Evolutionary conservation across 2,113 vertebrate genomes (phyloP).

Genomic region (Nyctereutes procyonoides): DNA sequence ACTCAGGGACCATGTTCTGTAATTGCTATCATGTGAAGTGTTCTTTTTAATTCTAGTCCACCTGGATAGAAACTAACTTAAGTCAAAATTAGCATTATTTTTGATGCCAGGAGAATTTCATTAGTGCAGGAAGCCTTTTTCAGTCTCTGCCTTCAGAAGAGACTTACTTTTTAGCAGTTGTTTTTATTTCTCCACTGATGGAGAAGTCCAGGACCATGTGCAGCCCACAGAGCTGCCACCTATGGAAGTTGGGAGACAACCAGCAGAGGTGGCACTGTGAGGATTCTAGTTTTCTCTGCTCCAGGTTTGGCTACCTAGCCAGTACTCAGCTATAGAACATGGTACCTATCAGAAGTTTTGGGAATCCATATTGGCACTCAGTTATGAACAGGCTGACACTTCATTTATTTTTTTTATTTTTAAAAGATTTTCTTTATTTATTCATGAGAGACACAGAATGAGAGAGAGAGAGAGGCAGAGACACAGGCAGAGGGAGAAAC

Average conservation of each 20-base stretch:
- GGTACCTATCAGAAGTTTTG: not conserved
- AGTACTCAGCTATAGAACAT: not conserved
- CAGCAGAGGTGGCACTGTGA: constrained; percentile 55
- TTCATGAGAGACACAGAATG: no score
- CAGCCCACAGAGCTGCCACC: constrained; percentile 66
- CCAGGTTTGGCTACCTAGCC: constrained; percentile 58
- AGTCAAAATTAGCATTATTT: constrained; percentile 71
- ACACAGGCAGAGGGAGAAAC: no score
- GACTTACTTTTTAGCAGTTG: constrained; percentile 80
- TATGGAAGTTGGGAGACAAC: constrained; percentile 34
- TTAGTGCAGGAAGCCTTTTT: constrained; percentile 79
- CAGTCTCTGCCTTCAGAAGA: constrained; percentile 76
- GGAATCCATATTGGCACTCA: not conserved
- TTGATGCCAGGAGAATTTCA: constrained; percentile 75
- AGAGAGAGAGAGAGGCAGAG: no score
- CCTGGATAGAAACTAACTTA: constrained; percentile 71
- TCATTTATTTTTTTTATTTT: not conserved
- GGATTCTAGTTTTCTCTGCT: constrained; percentile 67
- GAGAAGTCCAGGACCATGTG: constrained; percentile 42
- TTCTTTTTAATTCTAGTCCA: constrained; percentile 77
- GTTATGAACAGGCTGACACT: not conserved
- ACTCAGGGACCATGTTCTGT: constrained; percentile 67
- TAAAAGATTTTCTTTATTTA: no score
- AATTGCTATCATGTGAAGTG: constrained; percentile 73
- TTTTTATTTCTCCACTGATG: constrained; percentile 66